Evolutionary conservation across 2,888 invertebrate genomes (phyloP), one percentile per base, ranked within the genome.

Genomic region (Microctonus brassicae): DNA sequence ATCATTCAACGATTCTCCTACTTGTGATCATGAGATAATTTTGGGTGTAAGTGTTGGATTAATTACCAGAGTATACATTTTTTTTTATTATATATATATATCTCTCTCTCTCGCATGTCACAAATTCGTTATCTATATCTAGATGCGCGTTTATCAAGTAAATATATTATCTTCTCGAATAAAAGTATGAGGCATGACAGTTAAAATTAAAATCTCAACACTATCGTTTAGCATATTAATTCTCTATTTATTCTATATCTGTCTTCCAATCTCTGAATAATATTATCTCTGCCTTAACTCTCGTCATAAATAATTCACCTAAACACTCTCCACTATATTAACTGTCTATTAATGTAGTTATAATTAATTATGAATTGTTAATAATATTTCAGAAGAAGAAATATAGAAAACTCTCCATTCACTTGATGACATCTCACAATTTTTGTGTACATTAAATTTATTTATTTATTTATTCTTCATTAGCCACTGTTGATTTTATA

Each of bases 21-120:
- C 55, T 57, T 36, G 55, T 53, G 29, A 53, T 24, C 55, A 57
- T 66, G 36, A 33, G 55, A 57, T 57, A 39, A 57, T 26, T 55
- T 33, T 57, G 66, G 55, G 47, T 47, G 47, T 36, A 58, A 66
- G 66, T 66, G 66, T 66, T 66, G 66, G 24, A 57, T 39, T 57
- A 53, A 66, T 66, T 66, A 57, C 42, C 17, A 36, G 39, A 57
- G 42, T 66, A 22, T 17, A 36, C 57, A 47, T 17, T 47, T n/a
- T n/a, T n/a, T n/a, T n/a, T 17, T 47, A 17, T 47, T 17, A 47
- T 47, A 47, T 47, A 20, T n/a, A n/a, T n/a, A n/a, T n/a, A n/a
- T n/a, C n/a, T n/a, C n/a, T n/a, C n/a, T 39, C 55, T 66, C 66
- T 66, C 66, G 66, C 66, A 66, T 66, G 66, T 24, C 34, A 24